Base-by-base conservation (phyloP, 2,797 vertebrate genomes). In the Neosilurus mollespiculum region DNA sequence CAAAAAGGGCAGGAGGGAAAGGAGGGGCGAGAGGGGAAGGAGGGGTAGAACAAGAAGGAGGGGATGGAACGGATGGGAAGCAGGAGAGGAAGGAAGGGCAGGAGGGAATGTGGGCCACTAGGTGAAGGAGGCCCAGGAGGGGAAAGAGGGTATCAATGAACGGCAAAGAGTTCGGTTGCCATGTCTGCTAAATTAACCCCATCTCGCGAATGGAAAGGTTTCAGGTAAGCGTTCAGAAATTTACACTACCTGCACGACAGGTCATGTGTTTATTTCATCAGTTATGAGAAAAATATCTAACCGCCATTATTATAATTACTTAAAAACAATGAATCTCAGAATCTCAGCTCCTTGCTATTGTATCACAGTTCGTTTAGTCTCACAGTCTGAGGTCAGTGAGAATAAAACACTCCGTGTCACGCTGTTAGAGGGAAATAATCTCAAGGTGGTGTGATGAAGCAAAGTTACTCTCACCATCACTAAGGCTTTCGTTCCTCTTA, bases 111-210 rank as follows among this genome's bases (percentile, higher is more conserved):
- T 43, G 43, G 43, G 8, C 30, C 30, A 30, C 30, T 30, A 30
- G 30, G 30, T 30, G 30, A 43, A 43, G 43, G 43, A 43, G 8
- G 43, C 1, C 4, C 8, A 43, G 43, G 43, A 43, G 8, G 43
- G 43, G 43, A 43, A 43, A 43, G 43, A 43, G 43, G 43, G 43
- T 3, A 2, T 43, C 43, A 43, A 78, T 86, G 81, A 84, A 82
- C 84, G 73, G 77, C 54, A 81, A 64, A 76, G 82, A 61, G 82
- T 84, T 37, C 81, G 82, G 85, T 82, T 72, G 69, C 67, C 61
- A 73, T 12, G 79, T 75, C 77, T 81, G 83, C 72, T 66, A 56
- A 84, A 86, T 88, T 84, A 84, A 83, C 83, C 82, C 69, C 59
- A n/a, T 69, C 72, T 80, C 69, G 30, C 43, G 53, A 80, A 81